Percentiles rank a stretch among this genome's conserved stretches.
These are phyloP conservation scores for Malurus alboscapulatus DNA, from an alignment of 2,113 vertebrate genomes.

Conservation along the genomic window DNA sequence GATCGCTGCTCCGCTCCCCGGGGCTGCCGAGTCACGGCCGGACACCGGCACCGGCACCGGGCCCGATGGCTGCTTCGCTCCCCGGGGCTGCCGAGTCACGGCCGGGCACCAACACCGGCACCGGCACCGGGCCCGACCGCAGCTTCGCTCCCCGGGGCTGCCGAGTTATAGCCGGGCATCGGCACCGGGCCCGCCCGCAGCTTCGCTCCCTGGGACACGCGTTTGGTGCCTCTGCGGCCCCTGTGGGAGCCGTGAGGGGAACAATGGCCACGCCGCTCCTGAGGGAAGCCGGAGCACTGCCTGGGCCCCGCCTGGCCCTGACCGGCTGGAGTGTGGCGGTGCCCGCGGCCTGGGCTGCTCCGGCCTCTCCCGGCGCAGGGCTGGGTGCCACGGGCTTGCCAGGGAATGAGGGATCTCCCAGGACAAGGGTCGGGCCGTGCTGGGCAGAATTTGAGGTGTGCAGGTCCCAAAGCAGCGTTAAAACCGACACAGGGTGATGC, in stretches of 20 bases:
- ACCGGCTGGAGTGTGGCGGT: not conserved
- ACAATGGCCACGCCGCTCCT: not conserved
- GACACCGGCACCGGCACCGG: no score
- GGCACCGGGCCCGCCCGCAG: not conserved
- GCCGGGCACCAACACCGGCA: no score
- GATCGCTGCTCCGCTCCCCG: no score
- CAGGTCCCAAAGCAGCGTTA: rapidly evolving
- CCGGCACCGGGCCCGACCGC: no score
- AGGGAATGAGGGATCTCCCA: rapidly evolving
- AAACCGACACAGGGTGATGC: rapidly evolving
- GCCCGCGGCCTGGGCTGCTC: not conserved
- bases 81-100: no score
- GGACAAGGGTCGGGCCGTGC: rapidly evolving
- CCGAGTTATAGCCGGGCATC: not conserved
- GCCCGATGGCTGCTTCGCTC: no score
- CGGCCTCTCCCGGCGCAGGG: not conserved
- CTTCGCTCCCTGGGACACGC: no score
- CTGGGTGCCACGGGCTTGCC: not conserved
- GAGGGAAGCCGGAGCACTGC: not conserved
- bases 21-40: no score
- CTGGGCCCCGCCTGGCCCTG: not conserved
- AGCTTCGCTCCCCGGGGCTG: no score
- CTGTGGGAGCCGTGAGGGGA: not conserved
- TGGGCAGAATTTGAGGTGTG: rapidly evolving
- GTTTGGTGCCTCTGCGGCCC: rapidly evolving